Percentiles rank a stretch among this genome's conserved stretches.
These are phyloP conservation scores for Microcebus ravelobensis DNA, from an alignment of 2,113 vertebrate genomes.

Conservation along the genomic window DNA sequence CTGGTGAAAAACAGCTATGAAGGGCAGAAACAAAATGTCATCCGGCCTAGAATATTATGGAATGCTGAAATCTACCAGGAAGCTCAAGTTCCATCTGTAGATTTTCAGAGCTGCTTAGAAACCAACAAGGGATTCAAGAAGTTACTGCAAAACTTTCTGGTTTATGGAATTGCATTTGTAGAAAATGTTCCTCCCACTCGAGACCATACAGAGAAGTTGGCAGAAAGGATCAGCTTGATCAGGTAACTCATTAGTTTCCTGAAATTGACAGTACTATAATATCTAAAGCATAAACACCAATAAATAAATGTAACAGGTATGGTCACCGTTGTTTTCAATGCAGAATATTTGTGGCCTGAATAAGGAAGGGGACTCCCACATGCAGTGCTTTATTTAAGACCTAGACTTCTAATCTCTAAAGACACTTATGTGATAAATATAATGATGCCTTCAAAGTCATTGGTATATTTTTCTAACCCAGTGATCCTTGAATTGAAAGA, in stretches of 20 bases:
- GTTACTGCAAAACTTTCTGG: conserved; percentile 92
- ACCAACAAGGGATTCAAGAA: conserved; percentile 89
- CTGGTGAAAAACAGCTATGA: conserved; percentile 93
- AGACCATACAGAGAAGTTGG: conserved; percentile 90
- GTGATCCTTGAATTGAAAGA: neutral
- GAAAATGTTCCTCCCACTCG: conserved; percentile 91
- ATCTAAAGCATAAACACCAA: neutral
- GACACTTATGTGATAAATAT: neutral
- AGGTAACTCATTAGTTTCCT: conserved; percentile 84
- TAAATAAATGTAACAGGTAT: neutral
- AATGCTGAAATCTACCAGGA: conserved; percentile 89
- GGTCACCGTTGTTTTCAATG: neutral
- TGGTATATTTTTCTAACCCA: neutral
- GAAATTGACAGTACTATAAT: neutral
- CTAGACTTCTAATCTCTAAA: conserved; percentile 13
- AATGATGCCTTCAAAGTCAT: neutral
- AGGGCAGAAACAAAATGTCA: conserved; percentile 85
- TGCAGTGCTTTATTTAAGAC: neutral
- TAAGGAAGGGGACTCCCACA: neutral
- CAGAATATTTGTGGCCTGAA: neutral
- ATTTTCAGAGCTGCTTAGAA: conserved; percentile 90
- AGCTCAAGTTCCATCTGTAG: conserved; percentile 85
- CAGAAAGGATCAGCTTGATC: conserved; percentile 92
- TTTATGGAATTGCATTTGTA: conserved; percentile 94
- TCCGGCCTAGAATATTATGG: conserved; percentile 92